Base-by-base conservation (phyloP, 2,888 invertebrate species). In the Oeneis ivallda region DNA sequence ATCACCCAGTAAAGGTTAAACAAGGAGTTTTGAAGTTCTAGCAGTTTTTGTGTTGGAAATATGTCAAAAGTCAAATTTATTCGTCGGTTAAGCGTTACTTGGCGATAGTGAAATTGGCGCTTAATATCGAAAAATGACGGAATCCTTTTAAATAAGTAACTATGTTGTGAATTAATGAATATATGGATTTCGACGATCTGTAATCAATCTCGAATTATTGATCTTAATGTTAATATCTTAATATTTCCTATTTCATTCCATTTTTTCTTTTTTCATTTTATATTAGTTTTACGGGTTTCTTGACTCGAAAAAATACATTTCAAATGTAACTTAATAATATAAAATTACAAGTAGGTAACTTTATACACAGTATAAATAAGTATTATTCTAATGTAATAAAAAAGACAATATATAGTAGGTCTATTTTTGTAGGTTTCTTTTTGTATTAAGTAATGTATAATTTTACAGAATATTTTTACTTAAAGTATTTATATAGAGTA, bases 201-300 rank as follows among this genome's bases (percentile, higher is more conserved):
- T n/a, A n/a, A n/a, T n/a, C n/a, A n/a, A n/a, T n/a, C n/a, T n/a
- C n/a, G n/a, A n/a, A n/a, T n/a, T n/a, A n/a, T n/a, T n/a, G n/a
- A n/a, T n/a, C n/a, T 37, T 53, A 15, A 37, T 49, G 19, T 19
- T 26, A 11, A 19, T 37, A 34, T 32, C 17, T 26, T 26, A 26
- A 34, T 58, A 61, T 19, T 26, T 13, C 19, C 43, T 41, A 13
- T 11, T 19, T 43, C 56, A 57, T 57, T 57, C 56, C 56, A 17
- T 57, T n/a, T 8, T 45, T 45, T 45, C 13, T 26, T 47, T n/a
- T 45, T 34, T 10, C 4, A 3, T 58, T 41, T 56, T 15, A n/a
- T 34, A 45, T n/a, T 9, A 34, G 34, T 58, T 15, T 45, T 11
- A 45, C 6, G 47, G 26, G 34, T 15, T 58, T 58, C 13, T 58